Base-by-base conservation (phyloP, 2,113 vertebrate genomes). In the Atrichornis clamosus region DNA sequence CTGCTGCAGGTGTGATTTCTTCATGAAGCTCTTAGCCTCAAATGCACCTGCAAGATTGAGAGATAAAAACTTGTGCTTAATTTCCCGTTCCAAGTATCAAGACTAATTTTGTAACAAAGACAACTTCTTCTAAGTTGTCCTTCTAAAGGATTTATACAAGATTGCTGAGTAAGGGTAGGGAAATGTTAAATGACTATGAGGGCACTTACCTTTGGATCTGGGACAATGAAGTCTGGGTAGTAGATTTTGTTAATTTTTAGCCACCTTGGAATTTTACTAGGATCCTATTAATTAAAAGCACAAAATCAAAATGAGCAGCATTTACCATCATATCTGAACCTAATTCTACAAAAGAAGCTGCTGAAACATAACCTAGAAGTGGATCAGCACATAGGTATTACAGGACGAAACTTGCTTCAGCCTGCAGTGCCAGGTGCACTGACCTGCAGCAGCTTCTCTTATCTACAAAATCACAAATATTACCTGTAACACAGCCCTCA, bases 221-320 rank as follows among this genome's bases (percentile, higher is more conserved):
- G 98, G 83, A 99, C 99, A 37, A 99, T 98, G 97, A 99, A 99
- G 97, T 99, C 99, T 37, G 99, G 99, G 82, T 99, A 99, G 97
- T 99, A 99, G 98, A 99, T 99, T 98, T 99, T 99, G 95, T 99
- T 98, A 72, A 99, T 98, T 95, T 99, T 99, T 87, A 99, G 92
- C 99, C 99, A 99, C 87, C 87, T 91, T 50, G 99, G 99, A 95
- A 99, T 99, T 98, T 99, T 99, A 94, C 98, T 98, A 12, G 99
- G 98, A 39, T 99, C 99, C 99, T 99, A 32, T 58, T 80, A 88
- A 92, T 69, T 39, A 37, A 85, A 81, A 94, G 33, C 56, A 93
- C 10, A 89, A 70, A 62, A 39, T 1, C 10, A 35, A 78, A 35
- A 53, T 16, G 3, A 47, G 2, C 8, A 52, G 23, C 33, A n/a